These are phyloP conservation scores for Odontamblyopus lacepedii DNA, from an alignment of 2,797 vertebrate genomes.

Conservation along the genomic window DNA sequence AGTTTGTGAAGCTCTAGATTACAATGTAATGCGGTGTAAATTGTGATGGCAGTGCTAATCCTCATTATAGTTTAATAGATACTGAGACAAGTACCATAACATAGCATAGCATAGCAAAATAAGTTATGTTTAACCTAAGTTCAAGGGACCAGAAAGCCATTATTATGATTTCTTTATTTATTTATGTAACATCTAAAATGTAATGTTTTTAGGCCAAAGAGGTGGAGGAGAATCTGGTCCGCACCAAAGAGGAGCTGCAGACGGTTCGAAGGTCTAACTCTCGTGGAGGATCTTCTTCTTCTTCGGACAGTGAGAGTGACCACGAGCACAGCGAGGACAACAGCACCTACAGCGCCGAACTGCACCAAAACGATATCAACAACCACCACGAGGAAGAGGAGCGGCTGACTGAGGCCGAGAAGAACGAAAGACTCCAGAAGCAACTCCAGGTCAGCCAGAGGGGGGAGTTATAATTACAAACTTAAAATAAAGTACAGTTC, in stretches of 20 bases:
- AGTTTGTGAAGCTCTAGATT: no score
- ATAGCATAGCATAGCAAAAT: not conserved
- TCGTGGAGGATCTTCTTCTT: conserved; percentile 67
- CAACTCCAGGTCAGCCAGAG: conserved; percentile 85
- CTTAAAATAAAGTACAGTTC: not conserved
- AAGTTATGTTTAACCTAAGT: not conserved
- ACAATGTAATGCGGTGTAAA: no score
- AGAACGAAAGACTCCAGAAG: conserved; percentile 88
- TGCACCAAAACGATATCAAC: conserved; percentile 83
- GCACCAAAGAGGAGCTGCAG: conserved; percentile 92
- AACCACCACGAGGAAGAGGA: conserved; percentile 88
- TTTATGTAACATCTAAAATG: not conserved
- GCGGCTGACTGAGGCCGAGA: conserved; percentile 89
- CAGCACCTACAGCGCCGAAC: conserved; percentile 88
- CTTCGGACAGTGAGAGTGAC: conserved; percentile 79
- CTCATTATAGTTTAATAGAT: not conserved
- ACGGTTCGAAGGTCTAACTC: conserved; percentile 76
- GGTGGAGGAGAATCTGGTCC: conserved; percentile 89
- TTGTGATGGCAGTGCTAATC: no score
- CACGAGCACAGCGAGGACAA: conserved; percentile 83
- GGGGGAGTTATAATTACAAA: no score
- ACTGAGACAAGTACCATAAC: not conserved
- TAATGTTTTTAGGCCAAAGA: conserved; percentile 79
- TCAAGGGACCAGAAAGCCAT: not conserved
- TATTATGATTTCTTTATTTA: not conserved